These are phyloP conservation scores for Rhinichthys osculus DNA, from an alignment of 2,797 vertebrate species.

Conservation along the genomic window DNA sequence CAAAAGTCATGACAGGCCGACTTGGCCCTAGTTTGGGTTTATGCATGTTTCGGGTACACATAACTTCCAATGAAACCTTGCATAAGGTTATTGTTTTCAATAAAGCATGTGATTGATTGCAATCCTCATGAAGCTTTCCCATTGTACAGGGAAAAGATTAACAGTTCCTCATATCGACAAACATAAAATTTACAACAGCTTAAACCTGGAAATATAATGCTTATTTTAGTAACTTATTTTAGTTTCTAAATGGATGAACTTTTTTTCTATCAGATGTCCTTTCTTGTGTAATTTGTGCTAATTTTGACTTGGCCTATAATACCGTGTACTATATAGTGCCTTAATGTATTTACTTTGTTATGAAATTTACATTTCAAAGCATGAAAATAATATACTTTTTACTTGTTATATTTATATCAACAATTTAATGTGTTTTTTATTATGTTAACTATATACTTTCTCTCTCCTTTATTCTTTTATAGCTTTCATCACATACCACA, in stretches of 20 bases:
- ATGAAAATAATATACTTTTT: not conserved
- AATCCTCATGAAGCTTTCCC: too few species aligned
- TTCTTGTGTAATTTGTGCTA: not conserved
- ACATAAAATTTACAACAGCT: too few species aligned
- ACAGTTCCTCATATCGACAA: too few species aligned
- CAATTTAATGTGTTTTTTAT: not conserved
- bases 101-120: too few species aligned
- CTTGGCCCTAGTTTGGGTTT: not conserved
- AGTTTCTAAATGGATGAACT: not conserved
- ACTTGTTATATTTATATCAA: not conserved
- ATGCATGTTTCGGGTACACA: too few species aligned
- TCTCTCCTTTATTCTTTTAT: slow-evolving; percentile 56
- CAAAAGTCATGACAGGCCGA: not conserved
- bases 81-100: too few species aligned
- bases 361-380: not conserved
- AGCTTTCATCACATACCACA: slow-evolving; percentile 77
- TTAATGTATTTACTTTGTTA: not conserved
- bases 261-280: not conserved
- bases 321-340: not conserved
- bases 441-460: not conserved
- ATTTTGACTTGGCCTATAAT: not conserved
- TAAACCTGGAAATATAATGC: too few species aligned
- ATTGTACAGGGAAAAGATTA: too few species aligned
- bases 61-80: too few species aligned
- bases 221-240: too few species aligned